These are phyloP conservation scores for Encarsia formosa DNA, from an alignment of 2,888 invertebrate genomes.

Conservation along the genomic window DNA sequence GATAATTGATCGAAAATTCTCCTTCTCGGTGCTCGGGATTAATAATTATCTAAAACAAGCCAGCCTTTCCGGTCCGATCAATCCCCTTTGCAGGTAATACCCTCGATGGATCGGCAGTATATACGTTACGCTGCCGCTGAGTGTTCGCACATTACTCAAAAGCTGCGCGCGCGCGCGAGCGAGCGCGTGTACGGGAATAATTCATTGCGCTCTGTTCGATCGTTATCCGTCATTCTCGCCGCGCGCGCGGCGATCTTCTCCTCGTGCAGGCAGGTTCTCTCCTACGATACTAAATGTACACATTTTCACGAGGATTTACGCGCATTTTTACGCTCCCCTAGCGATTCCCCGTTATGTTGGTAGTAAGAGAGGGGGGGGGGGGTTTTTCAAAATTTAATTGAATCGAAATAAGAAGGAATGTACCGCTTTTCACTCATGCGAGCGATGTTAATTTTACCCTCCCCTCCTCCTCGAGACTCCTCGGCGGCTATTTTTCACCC, in stretches of 20 bases:
- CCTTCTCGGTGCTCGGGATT: slow-evolving; percentile 3
- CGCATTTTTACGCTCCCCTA: no score
- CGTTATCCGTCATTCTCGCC: slow-evolving; percentile 22
- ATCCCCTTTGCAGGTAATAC: no score
- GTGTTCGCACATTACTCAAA: slow-evolving; percentile 23
- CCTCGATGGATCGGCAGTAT: neutral
- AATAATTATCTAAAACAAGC: slow-evolving; percentile 24
- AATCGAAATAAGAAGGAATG: no score
- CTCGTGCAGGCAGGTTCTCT: neutral
- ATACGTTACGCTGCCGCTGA: neutral
- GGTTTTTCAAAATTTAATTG: no score
- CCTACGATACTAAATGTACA: no score
- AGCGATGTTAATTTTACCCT: no score
- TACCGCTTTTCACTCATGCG: no score
- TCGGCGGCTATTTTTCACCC: neutral
- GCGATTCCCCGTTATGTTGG: no score
- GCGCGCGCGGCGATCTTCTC: neutral
- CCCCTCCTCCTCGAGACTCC: neutral
- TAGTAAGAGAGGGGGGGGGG: no score
- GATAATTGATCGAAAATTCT: slow-evolving; percentile 25
- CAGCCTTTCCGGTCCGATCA: no score
- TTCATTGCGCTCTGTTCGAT: slow-evolving; percentile 14
- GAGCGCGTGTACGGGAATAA: slow-evolving; percentile 8
- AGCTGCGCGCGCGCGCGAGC: neutral
- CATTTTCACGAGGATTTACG: no score